Conservation (phyloP, 2,797 vertebrate genomes). For the Trichosurus vulpecula region DNA sequence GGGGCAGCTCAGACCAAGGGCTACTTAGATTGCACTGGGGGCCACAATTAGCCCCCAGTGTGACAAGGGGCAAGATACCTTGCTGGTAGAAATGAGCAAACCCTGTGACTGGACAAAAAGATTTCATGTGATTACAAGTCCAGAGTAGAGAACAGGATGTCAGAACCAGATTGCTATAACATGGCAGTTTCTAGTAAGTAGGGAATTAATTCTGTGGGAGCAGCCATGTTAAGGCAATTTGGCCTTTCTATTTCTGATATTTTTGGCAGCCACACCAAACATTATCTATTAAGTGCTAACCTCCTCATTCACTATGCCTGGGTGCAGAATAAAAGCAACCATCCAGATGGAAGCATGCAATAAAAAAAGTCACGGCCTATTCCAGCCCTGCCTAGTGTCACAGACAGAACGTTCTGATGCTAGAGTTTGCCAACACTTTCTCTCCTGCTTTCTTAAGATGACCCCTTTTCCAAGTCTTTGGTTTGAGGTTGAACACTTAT, state of each 20-base stretch:
- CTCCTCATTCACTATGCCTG: conserved; percentile 12
- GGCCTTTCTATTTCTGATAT: neutral
- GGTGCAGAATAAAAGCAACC: conserved; percentile 12
- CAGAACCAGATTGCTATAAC: neutral
- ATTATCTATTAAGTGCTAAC: conserved; percentile 39
- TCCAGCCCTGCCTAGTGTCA: neutral
- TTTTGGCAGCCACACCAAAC: conserved; percentile 1
- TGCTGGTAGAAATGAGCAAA: neutral
- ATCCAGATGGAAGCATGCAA: neutral
- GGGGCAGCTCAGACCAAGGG: too few species aligned
- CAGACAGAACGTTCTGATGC: neutral
- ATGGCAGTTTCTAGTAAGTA: neutral
- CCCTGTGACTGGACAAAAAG: neutral
- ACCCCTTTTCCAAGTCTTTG: conserved; percentile 21
- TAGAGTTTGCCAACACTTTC: neutral
- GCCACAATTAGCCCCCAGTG: neutral
- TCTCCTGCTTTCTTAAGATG: conserved; percentile 38
- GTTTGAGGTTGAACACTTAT: conserved; percentile 31
- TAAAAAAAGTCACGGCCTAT: neutral
- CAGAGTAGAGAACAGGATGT: neutral
- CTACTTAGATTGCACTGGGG: neutral
- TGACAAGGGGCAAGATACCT: neutral
- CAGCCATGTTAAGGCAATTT: neutral
- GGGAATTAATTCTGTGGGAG: neutral
- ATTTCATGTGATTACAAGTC: conserved; percentile 2